phyloP scores from a whole-genome alignment of 2,113 vertebrate species.

The Dicaeum eximium region DNA sequence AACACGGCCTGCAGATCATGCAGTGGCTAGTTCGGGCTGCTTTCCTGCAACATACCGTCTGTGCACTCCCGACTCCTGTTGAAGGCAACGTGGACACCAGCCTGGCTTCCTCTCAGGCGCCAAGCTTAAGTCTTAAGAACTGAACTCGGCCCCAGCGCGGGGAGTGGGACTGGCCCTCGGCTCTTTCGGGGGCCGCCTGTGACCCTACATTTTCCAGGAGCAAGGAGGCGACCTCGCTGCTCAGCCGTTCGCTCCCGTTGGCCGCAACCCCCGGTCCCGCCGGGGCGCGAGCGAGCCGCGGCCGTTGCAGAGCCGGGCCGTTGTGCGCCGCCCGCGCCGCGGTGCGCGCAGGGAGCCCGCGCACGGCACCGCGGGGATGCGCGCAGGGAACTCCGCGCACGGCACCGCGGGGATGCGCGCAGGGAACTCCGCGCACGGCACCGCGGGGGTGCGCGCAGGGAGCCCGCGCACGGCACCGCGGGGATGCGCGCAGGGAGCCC shows the following conservation, averaged over 20 bases:
- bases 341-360: too few species aligned
- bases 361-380: too few species aligned
- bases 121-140: fast-evolving
- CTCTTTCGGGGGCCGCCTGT: not conserved
- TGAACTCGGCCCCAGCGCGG: too few species aligned
- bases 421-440: too few species aligned
- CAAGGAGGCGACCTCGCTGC: fast-evolving
- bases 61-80: not conserved
- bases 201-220: not conserved
- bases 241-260: not conserved
- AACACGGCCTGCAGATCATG: fast-evolving
- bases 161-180: fast-evolving
- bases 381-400: too few species aligned
- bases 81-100: not conserved
- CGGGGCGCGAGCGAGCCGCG: too few species aligned
- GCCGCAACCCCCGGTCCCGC: not conserved
- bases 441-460: too few species aligned
- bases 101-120: not conserved
- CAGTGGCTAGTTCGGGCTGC: not conserved
- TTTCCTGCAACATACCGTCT: not conserved
- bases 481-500: too few species aligned
- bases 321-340: too few species aligned
- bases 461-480: too few species aligned
- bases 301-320: too few species aligned
- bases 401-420: too few species aligned